These are phyloP conservation scores for Tromatobia lineatoria DNA, from an alignment of 2,888 invertebrate genomes.

Conservation along the genomic window DNA sequence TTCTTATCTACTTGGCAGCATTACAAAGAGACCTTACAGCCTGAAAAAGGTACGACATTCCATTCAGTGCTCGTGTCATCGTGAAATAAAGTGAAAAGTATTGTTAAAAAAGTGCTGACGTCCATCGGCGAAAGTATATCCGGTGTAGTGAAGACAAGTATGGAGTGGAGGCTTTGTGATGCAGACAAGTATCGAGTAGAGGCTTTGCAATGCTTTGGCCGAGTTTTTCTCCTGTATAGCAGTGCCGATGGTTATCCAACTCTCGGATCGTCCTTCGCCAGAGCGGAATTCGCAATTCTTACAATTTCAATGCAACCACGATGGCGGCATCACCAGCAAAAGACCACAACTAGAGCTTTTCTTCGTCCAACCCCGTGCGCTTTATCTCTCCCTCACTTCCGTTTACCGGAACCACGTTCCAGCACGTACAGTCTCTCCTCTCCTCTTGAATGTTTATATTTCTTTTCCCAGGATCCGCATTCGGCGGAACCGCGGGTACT, in stretches of 20 bases:
- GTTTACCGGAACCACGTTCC: conserved; percentile 62
- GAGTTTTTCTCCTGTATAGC: conserved; percentile 36
- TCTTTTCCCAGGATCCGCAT: conserved; percentile 35
- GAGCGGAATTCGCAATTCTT: conserved; percentile 51
- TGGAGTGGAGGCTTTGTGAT: conserved; percentile 30
- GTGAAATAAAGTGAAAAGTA: conserved; percentile 45
- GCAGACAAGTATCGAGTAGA: conserved; percentile 42
- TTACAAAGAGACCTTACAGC: conserved; percentile 18
- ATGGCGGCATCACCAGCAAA: conserved; percentile 7
- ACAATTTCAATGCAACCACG: conserved; percentile 52
- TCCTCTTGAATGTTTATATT: conserved; percentile 54
- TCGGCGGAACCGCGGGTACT: conserved; percentile 38
- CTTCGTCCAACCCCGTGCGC: not conserved
- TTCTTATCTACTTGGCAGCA: conserved; percentile 45
- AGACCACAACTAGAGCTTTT: conserved; percentile 25
- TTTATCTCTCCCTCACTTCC: conserved; percentile 50
- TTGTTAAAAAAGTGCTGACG: conserved; percentile 58
- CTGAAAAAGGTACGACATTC: conserved; percentile 1
- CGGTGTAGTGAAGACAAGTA: conserved; percentile 38
- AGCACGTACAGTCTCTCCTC: conserved; percentile 50
- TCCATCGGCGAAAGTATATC: conserved; percentile 39
- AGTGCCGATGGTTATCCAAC: conserved; percentile 30
- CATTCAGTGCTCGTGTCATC: conserved; percentile 19
- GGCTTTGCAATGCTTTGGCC: conserved; percentile 43
- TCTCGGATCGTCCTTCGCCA: conserved; percentile 45